A percentile compares a stretch with the other conserved stretches of the same genome.
Evolutionary conservation across 2,113 vertebrate species (phyloP).

Genomic region (Peromyscus californicus): DNA sequence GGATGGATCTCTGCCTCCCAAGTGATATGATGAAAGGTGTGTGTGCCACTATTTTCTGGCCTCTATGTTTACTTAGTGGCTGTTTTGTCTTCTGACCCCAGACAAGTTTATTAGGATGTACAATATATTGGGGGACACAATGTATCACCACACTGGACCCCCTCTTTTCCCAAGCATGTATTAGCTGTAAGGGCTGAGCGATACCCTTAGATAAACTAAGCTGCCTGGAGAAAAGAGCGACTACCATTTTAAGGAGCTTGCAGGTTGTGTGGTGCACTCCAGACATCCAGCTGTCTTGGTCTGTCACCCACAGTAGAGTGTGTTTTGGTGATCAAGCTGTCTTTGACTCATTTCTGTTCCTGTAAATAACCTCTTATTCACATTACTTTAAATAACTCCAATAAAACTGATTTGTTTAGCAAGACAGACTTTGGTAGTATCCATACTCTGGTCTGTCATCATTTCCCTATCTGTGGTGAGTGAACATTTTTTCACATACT

Average conservation of each 20-base stretch:
- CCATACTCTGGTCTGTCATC: neutral
- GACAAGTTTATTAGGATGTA: too few relatives aligned
- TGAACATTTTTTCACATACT: neutral
- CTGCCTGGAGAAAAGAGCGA: neutral
- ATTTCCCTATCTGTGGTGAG: neutral
- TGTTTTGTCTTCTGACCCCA: too few relatives aligned
- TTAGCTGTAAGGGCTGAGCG: neutral
- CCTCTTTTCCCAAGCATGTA: neutral
- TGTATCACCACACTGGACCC: too few relatives aligned
- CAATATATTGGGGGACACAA: too few relatives aligned
- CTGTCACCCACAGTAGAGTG: neutral
- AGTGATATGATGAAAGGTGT: too few relatives aligned
- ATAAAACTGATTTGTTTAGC: neutral
- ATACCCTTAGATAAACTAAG: neutral
- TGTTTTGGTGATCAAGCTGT: neutral
- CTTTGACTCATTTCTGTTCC: neutral
- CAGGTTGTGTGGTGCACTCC: neutral
- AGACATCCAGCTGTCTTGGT: neutral
- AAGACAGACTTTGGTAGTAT: neutral
- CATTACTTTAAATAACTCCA: neutral
- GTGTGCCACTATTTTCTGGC: too few relatives aligned
- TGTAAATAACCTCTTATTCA: neutral
- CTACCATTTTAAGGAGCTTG: neutral
- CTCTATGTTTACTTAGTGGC: too few relatives aligned
- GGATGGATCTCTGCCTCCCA: too few relatives aligned